A percentile compares a stretch with the other conserved stretches of the same genome.
Evolutionary conservation across 2,113 vertebrate genomes (phyloP).

Genomic region (Cochlearius cochlearius): DNA sequence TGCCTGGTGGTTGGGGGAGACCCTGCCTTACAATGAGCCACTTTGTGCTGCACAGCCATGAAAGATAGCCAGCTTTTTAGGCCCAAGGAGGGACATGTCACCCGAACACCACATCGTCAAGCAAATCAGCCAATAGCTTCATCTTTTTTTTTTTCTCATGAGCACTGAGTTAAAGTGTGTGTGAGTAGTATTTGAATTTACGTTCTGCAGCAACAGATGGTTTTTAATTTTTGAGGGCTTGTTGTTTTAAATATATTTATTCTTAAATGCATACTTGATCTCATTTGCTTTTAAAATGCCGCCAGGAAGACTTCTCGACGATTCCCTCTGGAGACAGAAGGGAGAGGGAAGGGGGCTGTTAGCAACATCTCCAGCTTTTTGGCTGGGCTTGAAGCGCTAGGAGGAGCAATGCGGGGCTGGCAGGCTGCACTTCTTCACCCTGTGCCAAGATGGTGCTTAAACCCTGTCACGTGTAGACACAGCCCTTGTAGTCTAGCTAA

Average conservation of each 20-base stretch:
- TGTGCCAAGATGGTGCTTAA: neutral
- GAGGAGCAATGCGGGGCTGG: neutral
- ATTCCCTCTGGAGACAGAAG: neutral
- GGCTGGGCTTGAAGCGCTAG: rapidly evolving
- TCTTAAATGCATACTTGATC: neutral
- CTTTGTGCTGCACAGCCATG: neutral
- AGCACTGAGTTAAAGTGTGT: neutral
- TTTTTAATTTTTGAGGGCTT: neutral
- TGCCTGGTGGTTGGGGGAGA: neutral
- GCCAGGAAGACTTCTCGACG: neutral
- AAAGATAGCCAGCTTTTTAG: neutral
- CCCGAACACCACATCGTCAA: neutral
- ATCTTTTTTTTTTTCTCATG: neutral
- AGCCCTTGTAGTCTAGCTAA: neutral
- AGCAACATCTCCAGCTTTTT: neutral
- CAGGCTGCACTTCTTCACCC: neutral
- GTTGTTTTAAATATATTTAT: neutral
- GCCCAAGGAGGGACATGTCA: neutral
- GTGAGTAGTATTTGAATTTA: neutral
- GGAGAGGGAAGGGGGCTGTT: neutral
- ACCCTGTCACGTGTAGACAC: neutral
- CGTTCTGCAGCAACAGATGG: neutral
- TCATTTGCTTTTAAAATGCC: neutral
- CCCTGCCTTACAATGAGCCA: neutral
- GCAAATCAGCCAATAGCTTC: neutral